Base-by-base conservation (phyloP, 2,113 vertebrate genomes). In the Raphicerus campestris region DNA sequence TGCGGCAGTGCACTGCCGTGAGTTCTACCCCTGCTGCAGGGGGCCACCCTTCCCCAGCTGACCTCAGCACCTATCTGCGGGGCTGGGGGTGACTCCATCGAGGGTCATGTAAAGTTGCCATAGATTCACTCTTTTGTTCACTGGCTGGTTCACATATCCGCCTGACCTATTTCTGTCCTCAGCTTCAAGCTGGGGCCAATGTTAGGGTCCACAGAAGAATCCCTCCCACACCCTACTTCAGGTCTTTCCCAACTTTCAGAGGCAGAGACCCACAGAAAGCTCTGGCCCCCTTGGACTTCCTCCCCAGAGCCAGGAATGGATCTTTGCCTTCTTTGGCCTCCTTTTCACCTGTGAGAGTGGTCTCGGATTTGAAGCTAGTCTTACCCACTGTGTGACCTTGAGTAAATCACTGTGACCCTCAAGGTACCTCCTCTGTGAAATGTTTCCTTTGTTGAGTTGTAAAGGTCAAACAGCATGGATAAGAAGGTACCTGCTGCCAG, bases 1-100 rank as follows among this genome's bases (percentile, higher is more conserved):
- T 99, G 93, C 98, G 99, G 94, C 99, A 99, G 99, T 99, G 99
- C 98, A 99, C 99, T 2, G 99, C 99, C 98, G 99, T 99, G 97
- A 99, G 98, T 98, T 82, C 42, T 78, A 24, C 2, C 63, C 55
- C 66, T 1, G 0, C 19, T 4, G 1, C 3, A 1, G 15, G 1
- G n/a, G 49, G 85, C 10, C 10, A 24, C 15, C n/a, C 75, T 53
- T 92, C 16, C 56, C 45, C 32, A 35, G 11, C 58, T 20, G 53
- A 32, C 60, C 45, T 2, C 1, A 17, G 20, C 0, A 3, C 42
- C 60, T 86, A 32, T 60, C 58, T 51, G 32, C 66, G 35, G 87
- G 51, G 11, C 53, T 53, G 73, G 53, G 63, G 47, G 30, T 45
- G 55, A 42, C 56, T 78, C 91, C 39, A 49, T 51, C 6, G 70